Percentiles rank a stretch among this genome's conserved stretches.
Conservation (phyloP, 2,797 vertebrate genomes). For the Artibeus jamaicensis region DNA sequence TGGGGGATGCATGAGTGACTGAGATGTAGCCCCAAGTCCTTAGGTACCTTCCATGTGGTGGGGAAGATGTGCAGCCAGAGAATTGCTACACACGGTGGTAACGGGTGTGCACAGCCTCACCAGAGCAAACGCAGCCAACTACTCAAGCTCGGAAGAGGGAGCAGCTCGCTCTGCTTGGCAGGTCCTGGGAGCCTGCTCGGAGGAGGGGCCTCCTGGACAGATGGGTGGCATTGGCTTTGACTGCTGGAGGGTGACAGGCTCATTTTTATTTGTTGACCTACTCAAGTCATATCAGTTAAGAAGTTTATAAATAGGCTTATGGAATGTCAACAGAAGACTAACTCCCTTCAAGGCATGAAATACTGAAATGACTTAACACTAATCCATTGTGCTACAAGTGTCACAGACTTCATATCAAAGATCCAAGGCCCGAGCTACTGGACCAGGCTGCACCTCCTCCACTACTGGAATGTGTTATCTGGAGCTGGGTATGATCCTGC, state of each 20-base stretch:
- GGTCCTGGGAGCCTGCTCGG: background rate
- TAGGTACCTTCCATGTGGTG: background rate
- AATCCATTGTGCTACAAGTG: constrained; percentile 34
- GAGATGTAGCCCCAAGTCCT: background rate
- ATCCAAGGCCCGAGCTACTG: constrained; percentile 62
- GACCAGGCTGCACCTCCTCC: constrained; percentile 67
- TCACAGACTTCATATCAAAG: constrained; percentile 61
- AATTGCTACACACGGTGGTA: fast-evolving
- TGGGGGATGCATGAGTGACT: background rate
- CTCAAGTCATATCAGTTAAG: background rate
- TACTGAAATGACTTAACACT: background rate
- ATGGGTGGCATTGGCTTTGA: background rate
- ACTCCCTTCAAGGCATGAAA: background rate
- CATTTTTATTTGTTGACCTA: background rate
- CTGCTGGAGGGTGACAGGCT: background rate
- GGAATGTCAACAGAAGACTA: background rate
- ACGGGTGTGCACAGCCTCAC: background rate
- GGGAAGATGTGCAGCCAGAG: background rate
- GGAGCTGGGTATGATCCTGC: constrained; percentile 50
- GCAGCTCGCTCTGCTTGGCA: background rate
- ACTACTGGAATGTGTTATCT: constrained; percentile 69
- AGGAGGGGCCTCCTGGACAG: background rate
- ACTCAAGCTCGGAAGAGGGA: background rate
- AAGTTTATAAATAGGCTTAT: background rate
- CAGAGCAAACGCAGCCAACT: background rate